Percentiles rank a stretch among this genome's conserved stretches.
Evolutionary conservation across 2,888 invertebrate genomes (phyloP).

Genomic region (Crioceris asparagi): DNA sequence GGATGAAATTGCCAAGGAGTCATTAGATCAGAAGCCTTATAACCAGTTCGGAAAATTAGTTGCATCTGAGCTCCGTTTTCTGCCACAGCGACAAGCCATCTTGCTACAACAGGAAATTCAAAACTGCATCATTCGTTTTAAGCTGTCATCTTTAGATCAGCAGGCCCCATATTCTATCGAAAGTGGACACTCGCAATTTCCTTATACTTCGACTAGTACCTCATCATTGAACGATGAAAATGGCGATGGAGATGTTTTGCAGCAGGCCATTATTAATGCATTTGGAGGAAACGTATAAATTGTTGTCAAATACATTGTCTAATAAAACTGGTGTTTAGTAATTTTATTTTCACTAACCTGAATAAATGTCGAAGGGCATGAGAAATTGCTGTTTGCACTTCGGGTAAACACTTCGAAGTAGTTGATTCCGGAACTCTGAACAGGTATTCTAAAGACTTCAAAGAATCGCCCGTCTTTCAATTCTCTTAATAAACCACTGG

Average conservation of each 20-base stretch:
- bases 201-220: not conserved
- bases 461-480: slow-evolving; percentile 3
- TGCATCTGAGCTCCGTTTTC: slow-evolving; percentile 3
- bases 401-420: slow-evolving; percentile 2
- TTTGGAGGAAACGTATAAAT: not conserved
- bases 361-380: not conserved
- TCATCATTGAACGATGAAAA: too few relatives aligned
- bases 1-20: slow-evolving; percentile 6
- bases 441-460: slow-evolving; percentile 4
- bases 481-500: slow-evolving; percentile 3
- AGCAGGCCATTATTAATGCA: not conserved
- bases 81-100: slow-evolving; percentile 1
- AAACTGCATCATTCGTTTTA: slow-evolving; percentile 2
- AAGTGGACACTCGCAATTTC: too few relatives aligned
- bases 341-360: slow-evolving; percentile 1
- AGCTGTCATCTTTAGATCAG: slow-evolving; percentile 1
- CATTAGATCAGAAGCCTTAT: slow-evolving; percentile 3
- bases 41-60: slow-evolving; percentile 6
- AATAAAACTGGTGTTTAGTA: slow-evolving; percentile 4
- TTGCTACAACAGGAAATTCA: not conserved
- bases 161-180: too few relatives aligned
- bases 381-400: slow-evolving; percentile 4
- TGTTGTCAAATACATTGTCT: slow-evolving; percentile 1
- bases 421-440: slow-evolving; percentile 5
- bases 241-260: slow-evolving; percentile 1